These are phyloP conservation scores for Podocnemis expansa DNA, from an alignment of 2,113 vertebrate species.

Conservation along the genomic window DNA sequence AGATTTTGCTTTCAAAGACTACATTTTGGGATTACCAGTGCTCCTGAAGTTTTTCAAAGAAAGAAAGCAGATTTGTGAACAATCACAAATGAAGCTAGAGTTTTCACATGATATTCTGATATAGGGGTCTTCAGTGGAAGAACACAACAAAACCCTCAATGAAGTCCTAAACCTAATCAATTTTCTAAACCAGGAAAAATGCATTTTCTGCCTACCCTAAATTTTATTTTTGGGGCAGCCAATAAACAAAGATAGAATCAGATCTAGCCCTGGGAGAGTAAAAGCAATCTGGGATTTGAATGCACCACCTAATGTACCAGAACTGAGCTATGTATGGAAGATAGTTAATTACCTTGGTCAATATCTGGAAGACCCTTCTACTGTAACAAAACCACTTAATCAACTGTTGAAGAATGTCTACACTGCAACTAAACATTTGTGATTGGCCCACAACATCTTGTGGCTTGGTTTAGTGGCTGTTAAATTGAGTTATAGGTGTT, in stretches of 20 bases:
- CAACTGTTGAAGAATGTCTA: background rate
- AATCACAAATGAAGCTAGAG: background rate
- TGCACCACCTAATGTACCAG: background rate
- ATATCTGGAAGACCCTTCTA: background rate
- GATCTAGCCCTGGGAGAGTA: background rate
- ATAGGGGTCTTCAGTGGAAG: background rate
- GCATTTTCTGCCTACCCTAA: background rate
- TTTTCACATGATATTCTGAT: background rate
- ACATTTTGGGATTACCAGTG: background rate
- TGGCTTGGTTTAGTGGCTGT: background rate
- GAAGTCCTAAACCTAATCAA: background rate
- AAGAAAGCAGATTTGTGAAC: background rate
- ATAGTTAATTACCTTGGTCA: background rate
- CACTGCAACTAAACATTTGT: background rate
- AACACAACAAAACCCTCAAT: background rate
- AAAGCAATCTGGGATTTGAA: background rate
- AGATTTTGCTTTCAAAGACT: background rate
- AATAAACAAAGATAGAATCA: background rate
- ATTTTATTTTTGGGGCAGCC: background rate
- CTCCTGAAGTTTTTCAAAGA: background rate
- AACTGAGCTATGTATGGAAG: background rate
- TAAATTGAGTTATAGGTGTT: background rate
- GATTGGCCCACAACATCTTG: background rate
- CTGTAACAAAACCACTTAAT: background rate
- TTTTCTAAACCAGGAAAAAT: background rate